Conservation (phyloP, 37 sponge, comb jelly and placozoan species). For the Hexactinellida sp. region DNA sequence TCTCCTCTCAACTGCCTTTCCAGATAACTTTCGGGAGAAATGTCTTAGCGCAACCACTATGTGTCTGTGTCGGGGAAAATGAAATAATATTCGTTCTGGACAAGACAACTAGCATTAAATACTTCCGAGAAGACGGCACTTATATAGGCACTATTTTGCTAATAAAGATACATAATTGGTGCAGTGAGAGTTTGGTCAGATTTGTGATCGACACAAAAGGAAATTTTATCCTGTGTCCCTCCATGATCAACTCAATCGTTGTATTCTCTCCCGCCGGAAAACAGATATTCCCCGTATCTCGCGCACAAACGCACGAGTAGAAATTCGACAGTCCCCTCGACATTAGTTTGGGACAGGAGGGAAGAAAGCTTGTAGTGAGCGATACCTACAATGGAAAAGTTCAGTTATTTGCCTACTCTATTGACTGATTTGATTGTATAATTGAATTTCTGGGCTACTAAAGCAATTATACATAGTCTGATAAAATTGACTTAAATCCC, state of each 20-base stretch:
- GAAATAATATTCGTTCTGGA: background rate
- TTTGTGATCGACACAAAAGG: background rate
- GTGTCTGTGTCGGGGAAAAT: background rate
- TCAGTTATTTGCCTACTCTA: background rate
- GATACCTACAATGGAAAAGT: background rate
- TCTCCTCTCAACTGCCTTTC: background rate
- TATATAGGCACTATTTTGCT: background rate
- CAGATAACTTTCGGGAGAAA: background rate
- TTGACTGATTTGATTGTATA: background rate
- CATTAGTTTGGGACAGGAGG: background rate
- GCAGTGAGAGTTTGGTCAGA: background rate
- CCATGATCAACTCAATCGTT: background rate
- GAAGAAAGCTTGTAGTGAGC: background rate
- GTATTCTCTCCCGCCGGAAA: background rate
- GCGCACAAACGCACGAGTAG: background rate
- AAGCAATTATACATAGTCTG: no score
- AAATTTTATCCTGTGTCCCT: background rate
- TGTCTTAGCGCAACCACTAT: background rate
- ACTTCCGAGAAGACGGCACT: background rate
- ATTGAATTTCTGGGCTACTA: no score
- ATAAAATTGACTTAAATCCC: no score
- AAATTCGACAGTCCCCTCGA: background rate
- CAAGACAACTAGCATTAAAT: background rate
- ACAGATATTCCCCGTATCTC: background rate
- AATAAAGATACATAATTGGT: background rate